Base-by-base conservation (phyloP, 2,888 invertebrate genomes). In the Coleophora flavipennella region DNA sequence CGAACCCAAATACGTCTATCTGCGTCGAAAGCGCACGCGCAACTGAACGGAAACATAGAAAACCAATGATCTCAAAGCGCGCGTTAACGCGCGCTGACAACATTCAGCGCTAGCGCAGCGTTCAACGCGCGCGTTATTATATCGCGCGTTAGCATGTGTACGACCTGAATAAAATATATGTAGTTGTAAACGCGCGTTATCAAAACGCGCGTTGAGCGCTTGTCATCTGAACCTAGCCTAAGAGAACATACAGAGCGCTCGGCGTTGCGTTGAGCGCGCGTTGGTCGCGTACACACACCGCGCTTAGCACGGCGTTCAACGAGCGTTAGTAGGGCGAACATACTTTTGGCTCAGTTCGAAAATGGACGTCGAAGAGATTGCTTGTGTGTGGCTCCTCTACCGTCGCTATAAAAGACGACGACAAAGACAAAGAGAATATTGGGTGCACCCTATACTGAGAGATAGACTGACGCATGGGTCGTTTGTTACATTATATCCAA, bases 291-390 rank as follows among this genome's bases (percentile, higher is more conserved):
- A 40, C 40, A 43, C n/a, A 43, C 40, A 36, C 26, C 39, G 32
- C 35, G 34, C 29, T 43, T 25, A 36, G 40, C 31, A 42, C 40
- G 29, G 29, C 29, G 29, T 29, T 29, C 11, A 11, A 10, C 29
- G 29, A 29, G 29, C 7, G 4, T 20, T 6, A 20, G 34, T 3
- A 3, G 34, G 9, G 11, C 25, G 12, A 33, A 35, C 39, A 34
- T 39, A 32, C 43, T 35, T n/a, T n/a, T n/a, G n/a, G n/a, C n/a
- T 43, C 40, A 45, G 45, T 44, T 43, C 39, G 39, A 29, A 43
- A 43, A 45, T 48, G 41, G 45, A 48, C 42, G 42, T 42, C 41
- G 37, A 48, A 41, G 44, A 38, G 43, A 45, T 45, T 39, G 39
- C 43, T 43, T 48, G 43, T 45, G 41, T 44, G 43, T 43, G 43